Evolutionary conservation across 2,797 vertebrate genomes (phyloP).

Genomic region (Platalea minor): DNA sequence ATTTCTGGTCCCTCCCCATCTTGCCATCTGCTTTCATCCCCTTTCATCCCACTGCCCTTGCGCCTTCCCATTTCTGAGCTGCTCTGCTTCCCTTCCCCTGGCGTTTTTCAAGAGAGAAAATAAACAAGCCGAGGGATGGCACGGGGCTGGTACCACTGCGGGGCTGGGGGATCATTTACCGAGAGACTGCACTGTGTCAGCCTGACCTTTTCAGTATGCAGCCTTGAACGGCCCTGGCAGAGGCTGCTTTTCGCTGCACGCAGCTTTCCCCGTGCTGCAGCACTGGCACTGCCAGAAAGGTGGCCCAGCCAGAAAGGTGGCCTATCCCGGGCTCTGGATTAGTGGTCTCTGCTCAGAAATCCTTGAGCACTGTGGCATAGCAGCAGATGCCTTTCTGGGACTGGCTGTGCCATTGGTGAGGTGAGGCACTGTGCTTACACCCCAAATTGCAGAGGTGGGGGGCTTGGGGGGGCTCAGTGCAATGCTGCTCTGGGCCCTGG

Average conservation of each 20-base stretch:
- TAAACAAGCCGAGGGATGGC: background rate
- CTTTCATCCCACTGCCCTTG: background rate
- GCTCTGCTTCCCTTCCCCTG: background rate
- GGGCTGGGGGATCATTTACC: background rate
- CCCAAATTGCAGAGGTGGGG: background rate
- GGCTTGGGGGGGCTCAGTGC: accelerated
- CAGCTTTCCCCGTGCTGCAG: background rate
- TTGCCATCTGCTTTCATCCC: background rate
- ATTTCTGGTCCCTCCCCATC: background rate
- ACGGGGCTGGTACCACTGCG: background rate
- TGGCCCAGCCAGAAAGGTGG: background rate
- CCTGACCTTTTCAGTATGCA: slow-evolving; percentile 33
- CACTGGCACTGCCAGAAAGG: background rate
- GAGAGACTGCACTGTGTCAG: background rate
- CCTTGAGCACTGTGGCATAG: accelerated
- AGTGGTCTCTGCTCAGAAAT: background rate
- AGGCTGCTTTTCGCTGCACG: background rate
- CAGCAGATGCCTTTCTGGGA: background rate
- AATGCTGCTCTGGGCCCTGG: background rate
- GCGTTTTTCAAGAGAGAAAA: background rate
- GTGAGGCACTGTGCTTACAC: background rate
- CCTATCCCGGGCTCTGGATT: background rate
- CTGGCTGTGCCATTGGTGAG: accelerated
- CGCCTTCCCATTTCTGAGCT: accelerated
- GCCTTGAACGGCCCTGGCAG: background rate